Evolutionary conservation across 2,888 invertebrate species (phyloP).

Genomic region (Odontothrips loti): DNA sequence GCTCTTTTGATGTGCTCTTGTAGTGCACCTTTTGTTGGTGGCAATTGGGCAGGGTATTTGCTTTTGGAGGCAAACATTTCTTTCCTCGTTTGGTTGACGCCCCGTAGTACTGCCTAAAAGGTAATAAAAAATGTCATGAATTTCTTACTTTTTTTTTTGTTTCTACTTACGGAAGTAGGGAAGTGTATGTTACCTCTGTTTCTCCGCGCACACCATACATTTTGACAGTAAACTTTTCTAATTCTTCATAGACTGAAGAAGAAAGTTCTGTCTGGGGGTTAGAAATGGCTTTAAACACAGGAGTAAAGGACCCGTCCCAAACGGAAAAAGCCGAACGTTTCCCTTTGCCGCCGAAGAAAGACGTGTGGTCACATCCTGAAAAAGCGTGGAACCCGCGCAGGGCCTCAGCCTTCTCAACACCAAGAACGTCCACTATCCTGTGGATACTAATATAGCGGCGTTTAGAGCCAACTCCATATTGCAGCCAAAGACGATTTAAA

Average conservation of each 20-base stretch:
- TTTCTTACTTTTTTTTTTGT: neutral
- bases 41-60: neutral
- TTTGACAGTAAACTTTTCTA: neutral
- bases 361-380: slow-evolving; percentile 29
- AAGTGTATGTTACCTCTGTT: neutral
- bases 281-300: neutral
- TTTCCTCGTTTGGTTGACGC: neutral
- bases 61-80: neutral
- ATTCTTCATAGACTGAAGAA: neutral
- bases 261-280: neutral
- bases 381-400: slow-evolving; percentile 32
- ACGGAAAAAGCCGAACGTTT: neutral
- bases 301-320: neutral
- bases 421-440: slow-evolving; percentile 27
- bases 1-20: neutral
- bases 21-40: neutral
- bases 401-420: slow-evolving; percentile 30
- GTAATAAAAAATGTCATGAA: neutral
- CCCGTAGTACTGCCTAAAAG: neutral
- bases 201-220: neutral
- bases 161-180: neutral
- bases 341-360: slow-evolving; percentile 28
- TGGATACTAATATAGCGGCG: slow-evolving; percentile 29
- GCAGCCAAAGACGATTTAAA: slow-evolving; percentile 28
- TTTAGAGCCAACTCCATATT: slow-evolving; percentile 3